These are phyloP conservation scores for Heliornis fulica DNA, from an alignment of 2,113 vertebrate genomes.

Conservation along the genomic window DNA sequence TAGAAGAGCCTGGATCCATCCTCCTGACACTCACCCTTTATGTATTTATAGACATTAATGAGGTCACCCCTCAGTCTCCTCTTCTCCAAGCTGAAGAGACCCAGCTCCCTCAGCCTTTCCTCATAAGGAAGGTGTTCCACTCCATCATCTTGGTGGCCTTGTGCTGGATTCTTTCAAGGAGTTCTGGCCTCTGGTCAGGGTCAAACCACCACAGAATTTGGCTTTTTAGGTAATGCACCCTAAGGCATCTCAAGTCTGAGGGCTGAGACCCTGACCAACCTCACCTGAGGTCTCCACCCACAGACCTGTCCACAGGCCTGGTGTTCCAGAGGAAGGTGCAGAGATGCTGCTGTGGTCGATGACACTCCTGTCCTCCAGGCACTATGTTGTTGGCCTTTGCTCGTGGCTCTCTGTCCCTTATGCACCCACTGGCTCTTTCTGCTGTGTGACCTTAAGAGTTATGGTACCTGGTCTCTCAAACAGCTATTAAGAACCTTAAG, in stretches of 20 bases:
- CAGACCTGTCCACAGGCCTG: neutral
- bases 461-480: neutral
- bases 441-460: neutral
- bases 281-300: neutral
- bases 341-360: neutral
- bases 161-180: too few relatives aligned
- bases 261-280: neutral
- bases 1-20: too few relatives aligned
- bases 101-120: too few relatives aligned
- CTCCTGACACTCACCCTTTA: too few relatives aligned
- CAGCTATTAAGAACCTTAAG: neutral
- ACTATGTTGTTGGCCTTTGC: fast-evolving
- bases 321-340: neutral
- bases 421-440: neutral
- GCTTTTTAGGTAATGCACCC: neutral
- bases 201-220: too few relatives aligned
- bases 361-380: neutral
- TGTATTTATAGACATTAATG: too few relatives aligned
- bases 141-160: too few relatives aligned
- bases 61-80: too few relatives aligned
- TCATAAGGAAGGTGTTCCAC: too few relatives aligned
- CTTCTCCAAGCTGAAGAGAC: too few relatives aligned
- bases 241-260: neutral
- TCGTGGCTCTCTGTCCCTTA: neutral
- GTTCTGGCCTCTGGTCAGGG: too few relatives aligned